Evolutionary conservation across 2,888 invertebrate genomes (phyloP), one percentile per base, ranked within the genome.

Genomic region (Leptopterna dolabrata): DNA sequence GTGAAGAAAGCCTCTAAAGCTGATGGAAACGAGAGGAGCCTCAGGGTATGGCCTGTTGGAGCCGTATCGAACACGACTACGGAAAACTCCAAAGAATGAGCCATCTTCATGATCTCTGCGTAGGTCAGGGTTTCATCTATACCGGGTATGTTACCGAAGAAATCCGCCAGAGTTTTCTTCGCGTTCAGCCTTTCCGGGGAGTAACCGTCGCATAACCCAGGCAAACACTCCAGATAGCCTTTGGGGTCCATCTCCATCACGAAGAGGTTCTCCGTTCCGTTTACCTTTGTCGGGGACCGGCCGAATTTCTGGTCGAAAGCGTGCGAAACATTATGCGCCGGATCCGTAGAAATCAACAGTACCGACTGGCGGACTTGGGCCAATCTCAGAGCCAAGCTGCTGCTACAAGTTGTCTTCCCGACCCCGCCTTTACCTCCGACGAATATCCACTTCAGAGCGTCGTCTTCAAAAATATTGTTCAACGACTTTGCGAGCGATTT

Each of bases 381-480:
- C 90, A 99, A 92, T 91, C 99, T 99, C 0, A 99, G 94, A 4
- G 99, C 98, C 89, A 99, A 93, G 91, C 98, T 98, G 92, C 99
- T 99, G 92, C 99, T 99, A 95, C 98, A 98, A 36, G 99, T 99
- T 90, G 99, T 99, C 94, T 99, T 99, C 55, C 99, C 99, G 90
- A 99, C 99, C 91, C 99, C 99, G 88, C 99, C 99, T 94, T 98
- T 99, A 86, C 99, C 99, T 87, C 99, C 99, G n/a, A 99, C 99
- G 92, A 99, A 99, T 90, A 99, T 97, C 99, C 99, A 99, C 93
- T 97, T 96, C 55, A 99, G 92, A 6, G 97, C 95, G 89, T 93
- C 95, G 92, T 99, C 99, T 19, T 98, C 96, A 86, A 99, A 94
- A 27, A 99, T 95, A 92, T 99, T 99, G 91, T 94, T 95, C 81